Conservation (phyloP, 2,888 invertebrate species). For the Syrista parreyssii region DNA sequence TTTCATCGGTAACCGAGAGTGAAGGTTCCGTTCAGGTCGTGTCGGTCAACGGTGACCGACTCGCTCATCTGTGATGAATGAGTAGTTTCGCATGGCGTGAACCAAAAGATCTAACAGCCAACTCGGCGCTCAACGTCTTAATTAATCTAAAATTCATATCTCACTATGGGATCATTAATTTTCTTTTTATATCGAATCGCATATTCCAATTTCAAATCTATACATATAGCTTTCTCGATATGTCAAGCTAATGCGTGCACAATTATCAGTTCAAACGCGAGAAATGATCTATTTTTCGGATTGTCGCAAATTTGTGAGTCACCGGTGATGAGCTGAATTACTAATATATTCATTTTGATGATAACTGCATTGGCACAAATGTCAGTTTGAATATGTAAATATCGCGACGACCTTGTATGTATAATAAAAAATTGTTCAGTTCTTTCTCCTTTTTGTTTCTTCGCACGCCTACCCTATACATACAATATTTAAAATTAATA, state of each 20-base stretch:
- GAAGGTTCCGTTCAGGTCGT: no score
- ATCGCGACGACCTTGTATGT: neutral
- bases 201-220: neutral
- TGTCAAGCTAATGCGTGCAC: neutral
- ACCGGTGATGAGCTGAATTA: neutral
- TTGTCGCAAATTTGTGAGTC: neutral
- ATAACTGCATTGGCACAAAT: conserved; percentile 34
- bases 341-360: conserved; percentile 7
- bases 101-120: no score
- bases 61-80: no score
- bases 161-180: neutral
- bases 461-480: neutral
- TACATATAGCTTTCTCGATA: neutral
- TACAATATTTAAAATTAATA: neutral
- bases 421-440: neutral
- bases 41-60: no score
- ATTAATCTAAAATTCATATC: neutral
- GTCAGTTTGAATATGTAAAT: neutral
- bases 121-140: neutral
- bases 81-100: no score
- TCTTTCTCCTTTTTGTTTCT: neutral
- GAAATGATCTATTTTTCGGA: neutral
- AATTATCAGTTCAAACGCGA: neutral
- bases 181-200: neutral
- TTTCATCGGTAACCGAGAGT: no score